These are phyloP conservation scores for Himalopsyche kuldschensis DNA, from an alignment of 2,888 invertebrate genomes.

Conservation along the genomic window DNA sequence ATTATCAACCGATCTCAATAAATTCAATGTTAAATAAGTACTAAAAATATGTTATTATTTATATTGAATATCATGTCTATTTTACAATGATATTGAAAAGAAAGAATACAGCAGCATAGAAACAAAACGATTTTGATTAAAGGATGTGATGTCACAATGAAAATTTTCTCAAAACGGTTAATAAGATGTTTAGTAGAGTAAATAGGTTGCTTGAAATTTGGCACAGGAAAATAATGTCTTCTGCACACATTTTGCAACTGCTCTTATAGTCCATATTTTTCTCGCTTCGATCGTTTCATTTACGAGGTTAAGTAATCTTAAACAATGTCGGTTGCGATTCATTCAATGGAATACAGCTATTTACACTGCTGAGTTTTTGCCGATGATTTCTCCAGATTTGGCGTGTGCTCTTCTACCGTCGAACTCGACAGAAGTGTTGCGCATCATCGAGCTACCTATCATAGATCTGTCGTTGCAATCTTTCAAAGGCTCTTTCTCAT, in stretches of 20 bases:
- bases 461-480: slow-evolving; percentile 60
- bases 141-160: background rate
- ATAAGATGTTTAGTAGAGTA: background rate
- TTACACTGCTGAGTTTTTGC: slow-evolving; percentile 88
- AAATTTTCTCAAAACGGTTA: background rate
- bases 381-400: slow-evolving; percentile 81
- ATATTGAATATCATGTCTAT: too few species aligned
- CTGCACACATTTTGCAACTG: background rate
- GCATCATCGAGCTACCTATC: slow-evolving; percentile 67
- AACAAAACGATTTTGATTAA: background rate
- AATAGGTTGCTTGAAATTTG: background rate
- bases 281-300: background rate
- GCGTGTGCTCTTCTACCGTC: slow-evolving; percentile 81
- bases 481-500: slow-evolving; percentile 81
- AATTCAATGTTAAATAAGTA: too few species aligned
- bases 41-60: too few species aligned
- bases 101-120: background rate
- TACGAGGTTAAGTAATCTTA: background rate
- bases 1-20: too few species aligned
- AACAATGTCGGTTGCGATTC: background rate
- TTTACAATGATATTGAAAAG: background rate
- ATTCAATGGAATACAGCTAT: background rate
- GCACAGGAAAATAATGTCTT: background rate
- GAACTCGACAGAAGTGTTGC: slow-evolving; percentile 79
- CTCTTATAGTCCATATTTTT: background rate